These are phyloP conservation scores for Napeogenes inachia DNA, from an alignment of 2,888 invertebrate genomes.

Conservation along the genomic window DNA sequence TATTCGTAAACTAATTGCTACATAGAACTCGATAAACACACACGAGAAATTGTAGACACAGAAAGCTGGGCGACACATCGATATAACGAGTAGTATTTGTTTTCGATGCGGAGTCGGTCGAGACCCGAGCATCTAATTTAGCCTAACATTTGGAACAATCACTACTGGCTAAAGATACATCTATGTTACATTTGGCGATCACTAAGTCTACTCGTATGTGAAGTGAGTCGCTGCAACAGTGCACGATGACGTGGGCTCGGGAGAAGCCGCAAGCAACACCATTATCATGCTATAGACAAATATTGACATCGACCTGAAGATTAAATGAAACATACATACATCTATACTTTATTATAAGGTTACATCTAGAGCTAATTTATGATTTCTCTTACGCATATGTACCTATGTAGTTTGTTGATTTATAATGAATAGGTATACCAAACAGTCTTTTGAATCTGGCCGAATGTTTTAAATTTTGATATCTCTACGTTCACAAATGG, in stretches of 20 bases:
- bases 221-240: conserved; percentile 44
- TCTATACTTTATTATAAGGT: conserved; percentile 48
- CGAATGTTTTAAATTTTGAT: conserved; percentile 79
- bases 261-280: conserved; percentile 46
- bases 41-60: conserved; percentile 31
- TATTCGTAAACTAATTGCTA: conserved; percentile 23
- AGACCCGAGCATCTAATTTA: conserved; percentile 62
- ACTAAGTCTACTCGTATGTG: conserved; percentile 64
- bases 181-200: conserved; percentile 75
- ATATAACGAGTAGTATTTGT: conserved; percentile 18
- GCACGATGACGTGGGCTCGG: conserved; percentile 40
- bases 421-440: conserved; percentile 79
- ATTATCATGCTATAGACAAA: conserved; percentile 53
- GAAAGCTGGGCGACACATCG: conserved; percentile 28
- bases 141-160: conserved; percentile 76
- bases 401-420: conserved; percentile 51
- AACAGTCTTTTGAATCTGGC: conserved; percentile 83
- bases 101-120: conserved; percentile 43
- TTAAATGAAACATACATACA: conserved; percentile 50
- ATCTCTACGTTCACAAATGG: conserved; percentile 68
- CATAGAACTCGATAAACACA: conserved; percentile 24
- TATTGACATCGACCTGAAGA: conserved; percentile 57
- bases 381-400: conserved; percentile 56
- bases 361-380: conserved; percentile 58
- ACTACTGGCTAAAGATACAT: conserved; percentile 74